These are phyloP conservation scores for Esox lucius DNA, from an alignment of 2,797 vertebrate genomes.

Conservation along the genomic window DNA sequence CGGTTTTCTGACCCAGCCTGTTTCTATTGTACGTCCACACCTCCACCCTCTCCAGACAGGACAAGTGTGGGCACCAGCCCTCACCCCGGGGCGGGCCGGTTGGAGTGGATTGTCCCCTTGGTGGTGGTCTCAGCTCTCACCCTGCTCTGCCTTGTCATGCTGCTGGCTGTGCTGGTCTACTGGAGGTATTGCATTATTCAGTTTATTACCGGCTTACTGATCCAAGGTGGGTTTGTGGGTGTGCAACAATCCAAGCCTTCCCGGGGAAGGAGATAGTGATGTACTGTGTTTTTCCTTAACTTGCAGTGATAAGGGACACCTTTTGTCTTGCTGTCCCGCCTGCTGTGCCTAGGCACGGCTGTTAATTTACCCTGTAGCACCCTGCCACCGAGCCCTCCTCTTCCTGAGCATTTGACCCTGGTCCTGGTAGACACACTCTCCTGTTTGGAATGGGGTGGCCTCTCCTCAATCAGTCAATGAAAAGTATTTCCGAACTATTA, in stretches of 20 bases:
- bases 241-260: not conserved
- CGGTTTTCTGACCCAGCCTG: not conserved
- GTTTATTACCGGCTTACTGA: not conserved
- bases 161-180: conserved; percentile 93
- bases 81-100: conserved; percentile 78
- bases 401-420: not conserved
- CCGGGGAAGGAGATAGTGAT: not conserved
- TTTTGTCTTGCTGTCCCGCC: too few species aligned
- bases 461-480: not conserved
- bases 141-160: conserved; percentile 94
- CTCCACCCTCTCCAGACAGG: conserved; percentile 68
- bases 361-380: not conserved
- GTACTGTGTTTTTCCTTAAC: conserved; percentile 5
- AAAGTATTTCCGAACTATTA: too few species aligned
- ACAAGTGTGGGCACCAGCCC: conserved; percentile 81
- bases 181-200: conserved; percentile 86
- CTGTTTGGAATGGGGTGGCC: conserved; percentile 9
- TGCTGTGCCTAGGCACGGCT: not conserved
- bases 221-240: not conserved
- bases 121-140: conserved; percentile 96
- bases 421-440: not conserved
- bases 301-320: not conserved
- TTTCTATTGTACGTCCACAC: not conserved
- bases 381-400: not conserved
- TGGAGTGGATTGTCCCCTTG: conserved; percentile 98